A percentile compares a stretch with the other conserved stretches of the same genome.
Evolutionary conservation across 1,140 invertebrate species (phyloP).

Genomic region (Meloidogyne hapla): DNA sequence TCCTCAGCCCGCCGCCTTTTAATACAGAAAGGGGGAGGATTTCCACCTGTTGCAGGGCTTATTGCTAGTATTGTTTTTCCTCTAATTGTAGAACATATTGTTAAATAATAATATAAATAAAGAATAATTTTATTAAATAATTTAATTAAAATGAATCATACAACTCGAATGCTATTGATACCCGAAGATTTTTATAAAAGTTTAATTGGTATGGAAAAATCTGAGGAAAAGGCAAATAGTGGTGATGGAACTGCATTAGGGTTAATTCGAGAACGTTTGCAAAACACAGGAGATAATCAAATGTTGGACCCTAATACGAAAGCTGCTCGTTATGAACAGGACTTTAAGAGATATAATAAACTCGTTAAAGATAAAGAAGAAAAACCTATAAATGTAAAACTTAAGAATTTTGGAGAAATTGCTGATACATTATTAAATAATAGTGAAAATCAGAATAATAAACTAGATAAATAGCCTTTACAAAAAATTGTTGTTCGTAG

Average conservation of each 20-base stretch:
- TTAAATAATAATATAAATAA: conserved; percentile 11
- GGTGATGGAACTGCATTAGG: background rate
- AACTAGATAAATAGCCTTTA: background rate
- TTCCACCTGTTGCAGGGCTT: conserved; percentile 1
- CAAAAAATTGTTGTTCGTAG: background rate
- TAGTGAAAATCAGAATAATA: no score
- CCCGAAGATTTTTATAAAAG: conserved; percentile 26
- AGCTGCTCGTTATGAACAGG: background rate
- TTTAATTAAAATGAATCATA: conserved; percentile 4
- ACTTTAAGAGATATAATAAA: conserved; percentile 19
- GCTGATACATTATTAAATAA: background rate
- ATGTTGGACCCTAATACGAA: background rate
- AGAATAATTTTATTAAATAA: no score
- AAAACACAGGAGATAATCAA: background rate
- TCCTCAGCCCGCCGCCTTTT: background rate
- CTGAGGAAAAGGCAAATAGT: background rate
- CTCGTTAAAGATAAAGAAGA: conserved; percentile 3
- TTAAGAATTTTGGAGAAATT: conserved; percentile 6
- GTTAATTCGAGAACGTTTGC: background rate
- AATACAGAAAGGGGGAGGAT: conserved; percentile 8
- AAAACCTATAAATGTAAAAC: background rate
- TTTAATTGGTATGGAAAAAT: background rate
- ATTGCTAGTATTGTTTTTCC: conserved; percentile 14
- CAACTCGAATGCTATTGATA: conserved; percentile 29
- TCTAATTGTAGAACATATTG: conserved; percentile 4